Base-by-base conservation (phyloP, 2,113 vertebrate species). In the Trogon melanurus region DNA sequence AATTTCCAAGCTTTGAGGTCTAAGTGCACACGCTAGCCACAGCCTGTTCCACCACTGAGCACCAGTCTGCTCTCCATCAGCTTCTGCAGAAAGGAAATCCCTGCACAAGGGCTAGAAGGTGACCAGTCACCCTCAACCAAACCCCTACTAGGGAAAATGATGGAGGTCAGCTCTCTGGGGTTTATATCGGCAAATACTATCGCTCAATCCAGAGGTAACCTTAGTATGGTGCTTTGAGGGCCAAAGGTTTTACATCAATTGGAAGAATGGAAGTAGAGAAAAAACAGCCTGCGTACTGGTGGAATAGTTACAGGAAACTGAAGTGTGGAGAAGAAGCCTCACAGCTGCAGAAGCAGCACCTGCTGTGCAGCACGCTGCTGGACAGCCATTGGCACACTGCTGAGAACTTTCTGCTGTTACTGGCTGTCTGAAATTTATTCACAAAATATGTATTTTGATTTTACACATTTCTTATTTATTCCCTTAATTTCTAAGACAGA, bases 241-340 rank as follows among this genome's bases (percentile, higher is more conserved):
- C 18, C 45, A 88, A 60, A 79, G 27, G 38, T 41, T 65, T 93
- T 34, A 85, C 8, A 7, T 26, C 19, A 70, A 61, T 83, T 76
- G 18, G 19, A 91, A 72, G 30, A 79, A 5, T 41, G 20, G 16
- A 83, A 92, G n/a, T 26, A 54, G 57, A 64, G 74, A 9, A 32
- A 29, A 84, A 60, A 65, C 36, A 3, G 0, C 3, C 48, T 0
- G 4, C 2, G 1, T 45, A n/a, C 5, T 36, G 23, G 8, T 58
- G 27, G 38, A 89, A 85, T 10, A 85, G 61, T 22, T 51, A 72
- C 15, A 79, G 62, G 45, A 48, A 64, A 69, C 9, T 29, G 22
- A 87, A 75, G 71, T 6, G 19, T n/a, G 53, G 54, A 90, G 58
- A 79, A 92, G 53, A 67, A 85, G 53, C 18, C 18, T 83, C 53